A percentile compares a stretch with the other conserved stretches of the same genome.
Conservation (phyloP, 2,888 invertebrate genomes). For the Diaphora mendica region DNA sequence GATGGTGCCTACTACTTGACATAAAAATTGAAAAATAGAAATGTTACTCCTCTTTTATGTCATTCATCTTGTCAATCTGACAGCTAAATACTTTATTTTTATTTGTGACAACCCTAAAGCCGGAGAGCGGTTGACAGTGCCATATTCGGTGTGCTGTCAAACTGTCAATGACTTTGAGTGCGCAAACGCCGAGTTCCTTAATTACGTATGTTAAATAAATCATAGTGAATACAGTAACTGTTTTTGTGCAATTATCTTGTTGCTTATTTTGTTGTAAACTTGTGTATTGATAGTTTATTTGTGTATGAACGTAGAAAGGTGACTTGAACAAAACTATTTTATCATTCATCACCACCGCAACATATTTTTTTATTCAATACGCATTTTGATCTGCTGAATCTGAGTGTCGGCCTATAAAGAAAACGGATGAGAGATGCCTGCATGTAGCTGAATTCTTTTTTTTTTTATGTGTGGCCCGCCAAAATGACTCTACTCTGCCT, state of each 20-base stretch:
- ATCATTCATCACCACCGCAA: background rate
- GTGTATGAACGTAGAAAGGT: background rate
- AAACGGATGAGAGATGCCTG: too few species aligned
- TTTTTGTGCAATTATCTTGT: slow-evolving; percentile 7
- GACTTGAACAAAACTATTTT: background rate
- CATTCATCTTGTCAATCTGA: slow-evolving; percentile 38
- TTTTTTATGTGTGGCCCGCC: too few species aligned
- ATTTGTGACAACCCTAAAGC: slow-evolving; percentile 47
- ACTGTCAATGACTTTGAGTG: slow-evolving; percentile 68
- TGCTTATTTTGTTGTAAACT: slow-evolving; percentile 4
- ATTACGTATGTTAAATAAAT: slow-evolving; percentile 50
- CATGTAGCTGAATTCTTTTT: too few species aligned
- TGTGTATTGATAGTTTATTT: background rate
- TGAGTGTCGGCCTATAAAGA: too few species aligned
- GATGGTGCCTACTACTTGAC: slow-evolving; percentile 15
- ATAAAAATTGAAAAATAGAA: slow-evolving; percentile 28
- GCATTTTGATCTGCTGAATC: too few species aligned
- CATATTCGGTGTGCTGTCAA: slow-evolving; percentile 73
- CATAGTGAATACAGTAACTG: slow-evolving; percentile 26
- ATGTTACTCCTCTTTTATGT: slow-evolving; percentile 28
- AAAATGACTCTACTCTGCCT: too few species aligned
- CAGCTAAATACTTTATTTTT: slow-evolving; percentile 23
- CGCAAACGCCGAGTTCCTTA: slow-evolving; percentile 42
- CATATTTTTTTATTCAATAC: background rate
- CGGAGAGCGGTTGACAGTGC: slow-evolving; percentile 56